These are phyloP conservation scores for Mastigias papua DNA, from an alignment of 30 jellyfish, hydroid and myxozoan genomes.

Conservation along the genomic window DNA sequence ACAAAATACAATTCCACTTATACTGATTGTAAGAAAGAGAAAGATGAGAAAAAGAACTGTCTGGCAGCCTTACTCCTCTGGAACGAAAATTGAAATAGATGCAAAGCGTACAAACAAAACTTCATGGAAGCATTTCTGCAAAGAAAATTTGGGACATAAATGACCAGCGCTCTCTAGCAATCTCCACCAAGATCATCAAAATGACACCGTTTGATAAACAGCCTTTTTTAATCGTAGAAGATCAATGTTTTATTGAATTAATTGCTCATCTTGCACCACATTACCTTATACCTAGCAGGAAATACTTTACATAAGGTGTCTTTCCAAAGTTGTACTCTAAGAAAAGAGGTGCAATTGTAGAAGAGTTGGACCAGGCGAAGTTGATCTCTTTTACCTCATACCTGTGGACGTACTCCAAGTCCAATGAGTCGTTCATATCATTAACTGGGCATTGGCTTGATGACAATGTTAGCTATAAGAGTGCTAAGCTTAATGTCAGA, in stretches of 20 bases:
- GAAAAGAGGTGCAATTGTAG: conserved; percentile 45
- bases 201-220: conserved; percentile 79
- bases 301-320: conserved; percentile 43
- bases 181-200: conserved; percentile 36
- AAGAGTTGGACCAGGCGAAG: conserved; percentile 55
- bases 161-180: conserved; percentile 30
- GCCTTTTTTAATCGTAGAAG: conserved; percentile 67
- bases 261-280: conserved; percentile 68
- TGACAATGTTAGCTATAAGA: conserved; percentile 51
- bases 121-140: conserved; percentile 28
- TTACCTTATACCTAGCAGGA: conserved; percentile 64
- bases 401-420: conserved; percentile 77
- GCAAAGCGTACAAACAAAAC: conserved; percentile 42
- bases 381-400: conserved; percentile 71
- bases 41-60: conserved; percentile 1
- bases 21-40: conserved; percentile 48
- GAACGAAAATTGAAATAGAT: conserved; percentile 56
- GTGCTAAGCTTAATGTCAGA: conserved; percentile 67
- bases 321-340: conserved; percentile 50
- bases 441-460: conserved; percentile 74
- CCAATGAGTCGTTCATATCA: conserved; percentile 74
- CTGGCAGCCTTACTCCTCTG: conserved; percentile 39
- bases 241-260: conserved; percentile 60
- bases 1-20: conserved; percentile 48
- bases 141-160: conserved; percentile 56